Conservation (phyloP, 2,113 vertebrate genomes). For the Tachysurus vachellii region DNA sequence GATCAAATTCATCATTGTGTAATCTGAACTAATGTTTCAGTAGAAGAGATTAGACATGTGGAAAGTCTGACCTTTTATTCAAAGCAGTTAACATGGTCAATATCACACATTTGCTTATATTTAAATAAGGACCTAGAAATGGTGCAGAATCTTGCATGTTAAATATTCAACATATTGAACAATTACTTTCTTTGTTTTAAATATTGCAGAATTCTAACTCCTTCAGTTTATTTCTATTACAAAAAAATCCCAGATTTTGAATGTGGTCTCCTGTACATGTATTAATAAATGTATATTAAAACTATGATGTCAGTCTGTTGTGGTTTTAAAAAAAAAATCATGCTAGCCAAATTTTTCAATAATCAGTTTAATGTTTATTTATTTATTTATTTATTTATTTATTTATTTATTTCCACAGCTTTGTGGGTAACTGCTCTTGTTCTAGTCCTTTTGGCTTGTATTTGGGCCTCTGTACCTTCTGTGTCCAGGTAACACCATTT, state of each 20-base stretch:
- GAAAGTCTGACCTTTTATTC: neutral
- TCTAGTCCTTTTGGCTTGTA: constrained; percentile 57
- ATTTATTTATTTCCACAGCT: constrained; percentile 60
- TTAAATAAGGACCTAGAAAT: neutral
- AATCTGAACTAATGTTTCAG: neutral
- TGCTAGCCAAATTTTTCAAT: neutral
- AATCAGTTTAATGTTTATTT: neutral
- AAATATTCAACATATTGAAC: neutral
- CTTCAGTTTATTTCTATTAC: neutral
- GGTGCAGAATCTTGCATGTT: neutral
- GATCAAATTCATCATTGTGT: neutral
- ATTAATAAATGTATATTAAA: too few species aligned
- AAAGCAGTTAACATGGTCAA: neutral
- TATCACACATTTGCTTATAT: neutral
- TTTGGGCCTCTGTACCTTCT: constrained; percentile 57
- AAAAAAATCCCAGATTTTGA: neutral
- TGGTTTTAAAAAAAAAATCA: neutral
- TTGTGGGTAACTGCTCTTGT: constrained; percentile 66
- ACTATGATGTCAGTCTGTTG: neutral
- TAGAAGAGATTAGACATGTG: neutral
- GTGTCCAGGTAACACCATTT: constrained; percentile 64
- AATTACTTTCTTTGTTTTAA: neutral
- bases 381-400: constrained; percentile 27
- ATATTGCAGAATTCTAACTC: neutral
- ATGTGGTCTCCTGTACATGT: neutral